Base-by-base conservation (phyloP, 2,113 vertebrate species). In the Corythoichthys haematopterus region DNA sequence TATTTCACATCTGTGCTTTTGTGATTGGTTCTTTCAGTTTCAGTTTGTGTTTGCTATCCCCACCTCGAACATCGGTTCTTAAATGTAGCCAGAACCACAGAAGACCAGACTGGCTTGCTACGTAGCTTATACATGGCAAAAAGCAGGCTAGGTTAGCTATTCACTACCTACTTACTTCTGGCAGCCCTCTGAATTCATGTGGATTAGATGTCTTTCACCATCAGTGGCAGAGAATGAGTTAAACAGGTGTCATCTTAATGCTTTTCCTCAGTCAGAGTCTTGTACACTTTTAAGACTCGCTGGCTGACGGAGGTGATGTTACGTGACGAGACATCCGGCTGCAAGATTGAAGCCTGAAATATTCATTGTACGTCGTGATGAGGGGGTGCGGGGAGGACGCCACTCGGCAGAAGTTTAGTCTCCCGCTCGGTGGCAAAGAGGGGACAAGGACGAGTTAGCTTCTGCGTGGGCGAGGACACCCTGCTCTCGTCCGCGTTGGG, bases 291-390 rank as follows among this genome's bases (percentile, higher is more conserved):
- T 62, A 62, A 33, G 13, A 46, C 40, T 20, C 9, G 33, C 50
- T 65, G 52, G 14, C 28, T 46, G 63, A 60, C 20, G 10, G 46
- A 63, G 45, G 43, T 63, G 65, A 68, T 77, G 28, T 67, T 69
- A 16, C 48, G 40, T 47, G 76, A 53, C 0, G 20, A 65, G 63
- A 38, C 59, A 48, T 65, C 0, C 65, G 68, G 67, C 64, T 56
- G 16, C 51, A 16, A 15, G 28, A 46, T 62, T 14, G 15, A 43
- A 65, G 38, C 56, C 66, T 51, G 2, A 66, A 70, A 59, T 66
- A 38, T 65, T 72, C 14, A 55, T 35, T 28, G 12, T 36, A 5
- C 53, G 28, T 61, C 20, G 33, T 2, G n/a, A 35, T 53, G 20
- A 74, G 37, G 10, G 57, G 36, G 52, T 43, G 40, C 40, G 40